Conservation (phyloP, 2,888 invertebrate genomes). For the Caenorhabditis sp. region DNA sequence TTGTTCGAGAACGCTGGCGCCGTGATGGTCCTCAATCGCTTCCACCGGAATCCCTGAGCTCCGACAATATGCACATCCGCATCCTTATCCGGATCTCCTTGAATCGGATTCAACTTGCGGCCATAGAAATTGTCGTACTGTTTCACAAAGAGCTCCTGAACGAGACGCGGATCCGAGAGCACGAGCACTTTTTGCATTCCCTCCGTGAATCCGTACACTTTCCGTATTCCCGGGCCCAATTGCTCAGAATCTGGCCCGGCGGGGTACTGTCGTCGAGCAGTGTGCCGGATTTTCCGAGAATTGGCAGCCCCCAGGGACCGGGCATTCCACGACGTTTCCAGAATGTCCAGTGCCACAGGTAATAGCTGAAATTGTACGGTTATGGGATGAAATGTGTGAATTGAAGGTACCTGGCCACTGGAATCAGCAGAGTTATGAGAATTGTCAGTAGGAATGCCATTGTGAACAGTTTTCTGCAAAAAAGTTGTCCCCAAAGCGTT, state of each 20-base stretch:
- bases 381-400: too few relatives aligned
- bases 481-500: too few relatives aligned
- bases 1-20: slow-evolving; percentile 81
- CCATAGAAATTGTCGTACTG: slow-evolving; percentile 80
- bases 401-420: neutral
- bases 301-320: slow-evolving; percentile 52
- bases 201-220: slow-evolving; percentile 62
- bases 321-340: slow-evolving; percentile 61
- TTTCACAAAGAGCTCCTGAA: slow-evolving; percentile 80
- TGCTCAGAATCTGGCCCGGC: slow-evolving; percentile 29
- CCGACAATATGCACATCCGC: slow-evolving; percentile 79
- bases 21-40: slow-evolving; percentile 81
- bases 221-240: slow-evolving; percentile 70
- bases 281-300: slow-evolving; percentile 49
- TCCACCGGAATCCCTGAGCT: slow-evolving; percentile 81
- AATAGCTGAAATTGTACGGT: slow-evolving; percentile 38
- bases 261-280: slow-evolving; percentile 3
- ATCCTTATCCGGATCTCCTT: slow-evolving; percentile 66
- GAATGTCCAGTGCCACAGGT: slow-evolving; percentile 49
- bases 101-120: slow-evolving; percentile 73
- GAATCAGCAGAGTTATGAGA: neutral
- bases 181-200: slow-evolving; percentile 77
- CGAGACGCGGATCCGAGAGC: slow-evolving; percentile 79
- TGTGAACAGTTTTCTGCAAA: neutral
- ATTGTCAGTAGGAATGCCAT: neutral